Evolutionary conservation across 2,888 invertebrate genomes (phyloP), one percentile per base, ranked within the genome.

Genomic region (Maniola hyperantus): DNA sequence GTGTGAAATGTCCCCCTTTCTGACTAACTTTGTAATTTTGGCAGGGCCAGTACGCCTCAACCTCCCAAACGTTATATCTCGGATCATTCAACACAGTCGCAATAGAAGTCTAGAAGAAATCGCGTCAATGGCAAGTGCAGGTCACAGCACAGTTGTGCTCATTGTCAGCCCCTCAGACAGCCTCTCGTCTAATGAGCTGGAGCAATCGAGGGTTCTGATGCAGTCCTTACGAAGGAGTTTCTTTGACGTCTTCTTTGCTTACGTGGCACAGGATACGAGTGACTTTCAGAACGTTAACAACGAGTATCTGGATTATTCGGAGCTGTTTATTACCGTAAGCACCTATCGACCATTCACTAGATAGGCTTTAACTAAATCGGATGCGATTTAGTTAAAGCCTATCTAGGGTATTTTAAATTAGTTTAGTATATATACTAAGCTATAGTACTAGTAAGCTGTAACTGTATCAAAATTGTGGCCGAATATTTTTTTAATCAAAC

Each of bases 201-300:
- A 87, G 5, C 77, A 82, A 13, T 84, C 93, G 0, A 77, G 84
- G 62, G 81, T 82, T 42, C 82, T 93, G 0, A 88, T 94, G 84
- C 72, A 75, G 6, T 82, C 91, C 1, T 80, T 94, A 5, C 85
- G 93, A 67, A 79, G 78, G 0, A 83, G 83, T 10, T 89, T 91
- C 77, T 93, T 93, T 36, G 94, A 94, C 71, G 89, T 93, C 0
- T 93, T 91, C 73, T 92, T 94, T 68, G 83, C 93, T 0, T 94
- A 93, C 72, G 83, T 92, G 0, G 87, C 93, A 0, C 82, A 85
- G 15, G 89, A 93, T 59, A 73, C 87, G 33, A 76, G 81, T 0
- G 86, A 87, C 55, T 94, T 91, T 72, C 84, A 90, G 68, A 87
- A 89, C 66, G 83, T 94, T 13, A 88, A 89, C 67, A 87, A 88